Conservation (phyloP, 2,797 vertebrate genomes). For the Huso huso region DNA sequence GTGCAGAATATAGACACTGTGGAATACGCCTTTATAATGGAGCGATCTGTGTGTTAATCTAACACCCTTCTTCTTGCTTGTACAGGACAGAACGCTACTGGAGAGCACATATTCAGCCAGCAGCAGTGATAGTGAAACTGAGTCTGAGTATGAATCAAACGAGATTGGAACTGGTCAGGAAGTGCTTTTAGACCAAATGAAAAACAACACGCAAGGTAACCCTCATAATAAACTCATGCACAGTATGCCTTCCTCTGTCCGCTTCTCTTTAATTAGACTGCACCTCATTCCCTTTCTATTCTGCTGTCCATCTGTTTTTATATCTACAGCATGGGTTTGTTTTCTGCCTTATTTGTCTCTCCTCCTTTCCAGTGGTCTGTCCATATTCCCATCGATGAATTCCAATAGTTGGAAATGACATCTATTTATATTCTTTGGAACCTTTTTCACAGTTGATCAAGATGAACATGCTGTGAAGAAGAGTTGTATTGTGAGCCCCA, state of each 20-base stretch:
- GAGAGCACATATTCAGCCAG: constrained; percentile 59
- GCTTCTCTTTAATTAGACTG: no score
- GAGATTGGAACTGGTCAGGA: constrained; percentile 43
- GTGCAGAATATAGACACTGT: no score
- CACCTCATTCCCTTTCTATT: no score
- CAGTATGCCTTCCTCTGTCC: neutral
- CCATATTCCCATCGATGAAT: no score
- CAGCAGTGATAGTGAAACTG: constrained; percentile 60
- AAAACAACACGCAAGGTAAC: constrained; percentile 56
- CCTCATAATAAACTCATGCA: constrained; percentile 15
- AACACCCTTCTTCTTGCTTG: constrained; percentile 19
- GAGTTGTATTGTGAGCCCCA: constrained; percentile 41
- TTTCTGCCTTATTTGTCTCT: no score
- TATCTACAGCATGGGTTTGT: no score
- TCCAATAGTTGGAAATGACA: no score
- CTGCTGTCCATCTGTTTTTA: no score
- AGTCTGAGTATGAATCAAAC: constrained; percentile 43
- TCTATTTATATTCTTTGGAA: no score
- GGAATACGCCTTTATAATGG: no score
- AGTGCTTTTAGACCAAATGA: constrained; percentile 46
- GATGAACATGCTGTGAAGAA: constrained; percentile 54
- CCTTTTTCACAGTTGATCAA: constrained; percentile 35
- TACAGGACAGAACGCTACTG: constrained; percentile 56
- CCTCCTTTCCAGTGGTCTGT: no score
- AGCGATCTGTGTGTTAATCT: constrained; percentile 9